Base-by-base conservation (phyloP, 2,888 invertebrate genomes). In the Netelia fuscicornis region DNA sequence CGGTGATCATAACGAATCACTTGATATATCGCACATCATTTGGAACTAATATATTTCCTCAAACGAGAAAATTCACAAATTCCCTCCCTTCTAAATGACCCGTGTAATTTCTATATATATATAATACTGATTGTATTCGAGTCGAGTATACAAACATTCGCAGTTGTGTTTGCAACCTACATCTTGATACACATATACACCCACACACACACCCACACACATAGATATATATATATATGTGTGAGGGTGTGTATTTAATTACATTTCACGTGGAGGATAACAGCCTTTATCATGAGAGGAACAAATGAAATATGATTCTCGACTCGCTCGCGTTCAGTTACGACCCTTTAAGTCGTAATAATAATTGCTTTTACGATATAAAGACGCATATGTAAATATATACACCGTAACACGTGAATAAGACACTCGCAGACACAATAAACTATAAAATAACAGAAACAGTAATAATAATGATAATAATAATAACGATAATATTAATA, bases 311-410 rank as follows among this genome's bases (percentile, higher is more conserved):
- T 44, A 71, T 74, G 62, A 74, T 79, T 74, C 58, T 23, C 10
- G n/a, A 60, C 37, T 70, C 48, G 58, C 9, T 67, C 44, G 17
- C 20, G 60, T 76, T 52, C n/a, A 65, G 42, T 37, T 20, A 44
- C 67, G 62, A 84, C 68, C 48, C 30, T 65, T 52, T 72, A 37
- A 13, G 23, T 81, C 65, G 44, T 60, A 2, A 64, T 44, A 44
- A 76, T 30, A 17, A 77, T 72, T 72, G 54, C 56, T 77, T 65
- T 72, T 74, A 81, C 81, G 58, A 82, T 68, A 62, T 70, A 72
- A 44, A n/a, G 60, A 70, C 82, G 70, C 78, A 75, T 75, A 74
- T 86, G 81, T 86, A 83, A 86, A 84, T 83, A 83, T 81, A 84
- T 80, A 76, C 81, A 86, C 82, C 70, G 62, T 58, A 56, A 44